phyloP scores from a whole-genome alignment of 2,797 vertebrate genomes.

The Selene dorsalis region DNA sequence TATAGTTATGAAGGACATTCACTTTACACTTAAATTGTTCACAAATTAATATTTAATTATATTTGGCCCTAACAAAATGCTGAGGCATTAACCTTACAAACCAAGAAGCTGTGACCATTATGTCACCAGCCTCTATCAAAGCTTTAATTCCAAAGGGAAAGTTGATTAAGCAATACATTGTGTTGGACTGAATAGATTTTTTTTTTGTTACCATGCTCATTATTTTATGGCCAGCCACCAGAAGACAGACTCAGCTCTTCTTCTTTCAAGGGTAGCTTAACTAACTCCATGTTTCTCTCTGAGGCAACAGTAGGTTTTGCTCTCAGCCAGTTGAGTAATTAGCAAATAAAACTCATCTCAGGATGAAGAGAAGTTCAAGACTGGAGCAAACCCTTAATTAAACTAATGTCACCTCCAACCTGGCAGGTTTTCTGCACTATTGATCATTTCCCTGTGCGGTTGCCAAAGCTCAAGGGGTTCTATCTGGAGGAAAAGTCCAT shows the following conservation, averaged over 20 bases:
- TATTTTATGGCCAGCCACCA: slow-evolving; percentile 26
- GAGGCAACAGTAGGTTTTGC: not conserved
- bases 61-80: slow-evolving; percentile 15
- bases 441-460: slow-evolving; percentile 19
- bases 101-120: slow-evolving; percentile 14
- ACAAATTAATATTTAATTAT: slow-evolving; percentile 15
- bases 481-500: not conserved
- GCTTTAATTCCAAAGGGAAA: slow-evolving; percentile 7
- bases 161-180: too few relatives aligned
- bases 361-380: slow-evolving; percentile 16
- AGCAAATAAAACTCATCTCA: slow-evolving; percentile 24
- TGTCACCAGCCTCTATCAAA: not conserved
- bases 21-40: not conserved
- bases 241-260: not conserved
- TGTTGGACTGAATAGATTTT: not conserved
- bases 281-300: slow-evolving; percentile 1
- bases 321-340: slow-evolving; percentile 5
- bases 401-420: slow-evolving; percentile 29
- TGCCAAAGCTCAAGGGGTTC: slow-evolving; percentile 5
- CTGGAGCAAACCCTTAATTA: slow-evolving; percentile 36
- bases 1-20: not conserved
- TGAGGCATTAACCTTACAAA: slow-evolving; percentile 33
- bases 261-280: slow-evolving; percentile 3
- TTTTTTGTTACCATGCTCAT: slow-evolving; percentile 4
- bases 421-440: slow-evolving; percentile 13